Conservation (phyloP, 2,113 vertebrate species). For the Eira barbara region DNA sequence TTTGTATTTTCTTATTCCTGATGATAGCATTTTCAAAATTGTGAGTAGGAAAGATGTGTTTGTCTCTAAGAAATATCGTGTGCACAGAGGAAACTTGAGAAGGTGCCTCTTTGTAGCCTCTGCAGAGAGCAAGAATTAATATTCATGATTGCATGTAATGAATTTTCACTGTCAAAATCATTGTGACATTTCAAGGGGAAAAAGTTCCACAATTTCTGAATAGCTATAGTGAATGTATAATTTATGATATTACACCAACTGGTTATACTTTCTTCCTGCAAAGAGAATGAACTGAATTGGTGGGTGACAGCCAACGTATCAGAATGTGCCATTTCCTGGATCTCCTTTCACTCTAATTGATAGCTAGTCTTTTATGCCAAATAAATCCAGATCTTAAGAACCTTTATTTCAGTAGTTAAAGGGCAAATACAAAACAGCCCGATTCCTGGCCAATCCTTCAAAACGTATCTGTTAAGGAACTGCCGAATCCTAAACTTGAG, state of each 20-base stretch:
- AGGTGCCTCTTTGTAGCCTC: not conserved
- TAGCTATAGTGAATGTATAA: not conserved
- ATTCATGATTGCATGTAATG: not conserved
- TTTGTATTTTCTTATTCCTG: not conserved
- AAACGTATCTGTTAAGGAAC: not conserved
- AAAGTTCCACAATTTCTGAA: not conserved
- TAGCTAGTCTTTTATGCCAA: not conserved
- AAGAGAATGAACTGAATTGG: not conserved
- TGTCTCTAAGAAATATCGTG: not conserved
- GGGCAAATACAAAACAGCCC: not conserved
- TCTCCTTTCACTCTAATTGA: not conserved
- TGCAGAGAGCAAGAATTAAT: conserved; percentile 4
- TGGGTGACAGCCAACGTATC: not conserved
- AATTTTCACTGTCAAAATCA: conserved; percentile 50
- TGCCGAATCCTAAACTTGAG: not conserved
- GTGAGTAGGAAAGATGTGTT: not conserved
- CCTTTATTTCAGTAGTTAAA: not conserved
- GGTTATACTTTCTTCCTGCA: not conserved
- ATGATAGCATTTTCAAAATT: not conserved
- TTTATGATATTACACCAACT: not conserved
- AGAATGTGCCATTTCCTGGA: not conserved
- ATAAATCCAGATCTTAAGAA: conserved; percentile 1
- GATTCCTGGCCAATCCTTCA: not conserved
- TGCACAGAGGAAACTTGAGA: not conserved
- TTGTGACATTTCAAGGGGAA: not conserved